These are phyloP conservation scores for Phrynocephalus guinanensis DNA, from an alignment of 2,797 vertebrate genomes.

Conservation along the genomic window DNA sequence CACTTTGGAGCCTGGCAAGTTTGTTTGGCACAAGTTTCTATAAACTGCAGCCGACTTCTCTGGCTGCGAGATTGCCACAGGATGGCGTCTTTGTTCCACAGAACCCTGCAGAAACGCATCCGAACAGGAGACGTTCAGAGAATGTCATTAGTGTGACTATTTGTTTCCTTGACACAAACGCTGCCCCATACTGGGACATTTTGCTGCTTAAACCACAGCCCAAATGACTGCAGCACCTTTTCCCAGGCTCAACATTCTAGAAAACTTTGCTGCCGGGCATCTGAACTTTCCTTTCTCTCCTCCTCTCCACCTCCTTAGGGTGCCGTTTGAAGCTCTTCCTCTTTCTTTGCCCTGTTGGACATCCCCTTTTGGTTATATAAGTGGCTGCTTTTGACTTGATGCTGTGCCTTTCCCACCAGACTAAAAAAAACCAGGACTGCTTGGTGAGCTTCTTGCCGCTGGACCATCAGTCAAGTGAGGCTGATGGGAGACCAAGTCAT, in stretches of 20 bases:
- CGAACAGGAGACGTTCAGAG: slow-evolving; percentile 25
- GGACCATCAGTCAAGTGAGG: too few relatives aligned
- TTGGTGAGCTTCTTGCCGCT: too few relatives aligned
- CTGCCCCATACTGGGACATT: background rate
- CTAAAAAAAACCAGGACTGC: too few relatives aligned
- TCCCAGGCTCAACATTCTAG: background rate
- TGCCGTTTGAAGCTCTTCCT: too few relatives aligned
- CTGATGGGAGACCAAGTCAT: too few relatives aligned
- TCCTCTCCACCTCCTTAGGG: background rate
- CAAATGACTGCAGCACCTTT: background rate
- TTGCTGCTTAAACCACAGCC: background rate
- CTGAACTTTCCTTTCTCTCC: too few relatives aligned
- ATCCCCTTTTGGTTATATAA: background rate
- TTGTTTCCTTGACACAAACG: background rate
- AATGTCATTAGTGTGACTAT: background rate
- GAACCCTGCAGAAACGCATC: slow-evolving; percentile 45
- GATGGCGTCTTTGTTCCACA: slow-evolving; percentile 75
- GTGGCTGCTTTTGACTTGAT: too few relatives aligned
- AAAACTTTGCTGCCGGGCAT: background rate
- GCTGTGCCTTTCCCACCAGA: too few relatives aligned
- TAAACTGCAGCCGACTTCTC: too few relatives aligned
- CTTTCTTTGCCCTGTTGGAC: background rate
- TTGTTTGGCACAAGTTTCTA: too few relatives aligned
- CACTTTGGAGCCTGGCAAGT: too few relatives aligned
- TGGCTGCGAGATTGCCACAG: slow-evolving; percentile 60